A percentile compares a stretch with the other conserved stretches of the same genome.
phyloP scores from a whole-genome alignment of 2,888 invertebrate genomes.

The Teleiodes luculella region DNA sequence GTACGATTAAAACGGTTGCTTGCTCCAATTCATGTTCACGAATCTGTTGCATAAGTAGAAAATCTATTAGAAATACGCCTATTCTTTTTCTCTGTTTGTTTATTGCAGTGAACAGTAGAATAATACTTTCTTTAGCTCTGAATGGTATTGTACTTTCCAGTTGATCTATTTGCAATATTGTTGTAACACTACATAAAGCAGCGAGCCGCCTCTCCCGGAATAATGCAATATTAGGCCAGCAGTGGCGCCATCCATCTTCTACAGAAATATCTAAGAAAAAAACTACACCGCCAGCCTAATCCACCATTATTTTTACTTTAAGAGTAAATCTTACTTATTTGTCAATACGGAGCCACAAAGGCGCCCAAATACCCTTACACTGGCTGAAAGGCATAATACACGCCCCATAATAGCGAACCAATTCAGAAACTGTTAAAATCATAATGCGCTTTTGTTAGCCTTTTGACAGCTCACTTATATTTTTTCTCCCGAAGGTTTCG shows the following conservation, averaged over 20 bases:
- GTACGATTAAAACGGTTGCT: background rate
- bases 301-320: conserved; percentile 70
- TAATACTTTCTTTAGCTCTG: conserved; percentile 49
- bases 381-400: conserved; percentile 72
- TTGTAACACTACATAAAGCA: conserved; percentile 44
- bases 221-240: conserved; percentile 63
- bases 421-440: conserved; percentile 76
- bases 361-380: conserved; percentile 74
- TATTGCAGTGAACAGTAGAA: conserved; percentile 55
- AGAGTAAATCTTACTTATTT: conserved; percentile 75
- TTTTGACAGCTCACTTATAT: conserved; percentile 66
- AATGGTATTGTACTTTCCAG: conserved; percentile 57
- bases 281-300: conserved; percentile 59
- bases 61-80: conserved; percentile 35
- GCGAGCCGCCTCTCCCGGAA: conserved; percentile 40
- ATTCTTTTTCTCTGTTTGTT: conserved; percentile 46
- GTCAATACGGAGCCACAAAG: conserved; percentile 77
- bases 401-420: conserved; percentile 73
- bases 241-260: conserved; percentile 64
- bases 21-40: background rate
- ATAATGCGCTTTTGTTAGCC: conserved; percentile 72
- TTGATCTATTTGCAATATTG: conserved; percentile 63
- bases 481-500: conserved; percentile 56
- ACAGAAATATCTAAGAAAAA: conserved; percentile 48
- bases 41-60: conserved; percentile 15